Evolutionary conservation across 2,797 vertebrate genomes (phyloP).

Genomic region (Urocyon cinereoargenteus): DNA sequence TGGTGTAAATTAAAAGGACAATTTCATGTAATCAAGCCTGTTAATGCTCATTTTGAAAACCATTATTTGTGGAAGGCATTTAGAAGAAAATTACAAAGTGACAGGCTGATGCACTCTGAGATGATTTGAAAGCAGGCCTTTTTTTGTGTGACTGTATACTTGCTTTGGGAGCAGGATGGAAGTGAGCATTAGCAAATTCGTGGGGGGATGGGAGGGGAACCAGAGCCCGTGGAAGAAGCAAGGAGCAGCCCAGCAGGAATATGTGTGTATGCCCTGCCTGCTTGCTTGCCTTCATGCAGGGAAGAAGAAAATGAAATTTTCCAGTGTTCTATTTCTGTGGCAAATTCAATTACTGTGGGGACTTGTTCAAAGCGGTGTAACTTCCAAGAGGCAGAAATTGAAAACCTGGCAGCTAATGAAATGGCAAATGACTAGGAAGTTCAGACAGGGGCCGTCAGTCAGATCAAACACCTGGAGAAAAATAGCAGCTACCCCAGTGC

Average conservation of each 20-base stretch:
- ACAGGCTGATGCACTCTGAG: constrained; percentile 91
- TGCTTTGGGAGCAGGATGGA: constrained; percentile 77
- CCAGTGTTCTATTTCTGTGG: constrained; percentile 98
- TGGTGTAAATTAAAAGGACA: constrained; percentile 99
- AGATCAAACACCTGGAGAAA: constrained; percentile 87
- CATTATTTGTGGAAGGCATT: constrained; percentile 99
- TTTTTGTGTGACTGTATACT: constrained; percentile 76
- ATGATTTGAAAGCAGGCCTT: constrained; percentile 88
- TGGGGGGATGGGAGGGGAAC: constrained; percentile 76
- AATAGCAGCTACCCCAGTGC: constrained; percentile 80
- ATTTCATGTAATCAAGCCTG: constrained; percentile 99
- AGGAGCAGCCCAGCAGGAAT: constrained; percentile 81
- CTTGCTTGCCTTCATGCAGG: constrained; percentile 85
- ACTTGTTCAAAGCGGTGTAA: constrained; percentile 98
- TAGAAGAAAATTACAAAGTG: constrained; percentile 95
- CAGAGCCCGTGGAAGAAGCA: background rate
- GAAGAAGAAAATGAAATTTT: constrained; percentile 99
- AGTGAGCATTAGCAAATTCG: constrained; percentile 69
- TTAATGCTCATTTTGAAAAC: constrained; percentile 99
- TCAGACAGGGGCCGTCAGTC: constrained; percentile 90
- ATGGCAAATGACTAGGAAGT: constrained; percentile 95
- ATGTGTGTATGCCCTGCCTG: constrained; percentile 76
- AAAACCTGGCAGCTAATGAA: constrained; percentile 97
- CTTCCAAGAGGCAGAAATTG: constrained; percentile 98
- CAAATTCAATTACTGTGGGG: constrained; percentile 99